Evolutionary conservation across 1,140 invertebrate genomes (phyloP), one percentile per base, ranked within the genome.

Genomic region (Formica selysi): DNA sequence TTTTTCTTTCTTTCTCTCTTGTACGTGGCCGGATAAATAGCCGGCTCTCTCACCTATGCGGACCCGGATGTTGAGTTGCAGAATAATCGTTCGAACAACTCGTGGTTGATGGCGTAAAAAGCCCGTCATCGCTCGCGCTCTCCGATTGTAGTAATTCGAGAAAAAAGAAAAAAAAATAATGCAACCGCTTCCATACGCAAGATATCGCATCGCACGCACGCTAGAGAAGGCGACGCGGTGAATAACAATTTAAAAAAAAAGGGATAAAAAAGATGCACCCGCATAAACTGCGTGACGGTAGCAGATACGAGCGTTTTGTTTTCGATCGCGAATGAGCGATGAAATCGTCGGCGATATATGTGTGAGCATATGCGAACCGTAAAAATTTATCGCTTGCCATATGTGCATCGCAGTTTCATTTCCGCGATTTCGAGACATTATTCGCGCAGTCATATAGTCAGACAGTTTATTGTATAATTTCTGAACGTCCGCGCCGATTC

Each of bases 171-270:
- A 38, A 44, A 5, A 26, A 59, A 71, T 19, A 71, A 70, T n/a
- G 32, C 22, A 32, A n/a, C 13, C 32, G 51, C 7, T 67, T 48
- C 26, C 16, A 44, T 22, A 79, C n/a, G 44, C 32, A 44, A 51
- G 38, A 59, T 48, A 81, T 85, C 73, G 81, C 7, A 51, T 65
- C n/a, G 26, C 59, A 32, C 13, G 73, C 22, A 62, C 13, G 29
- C 29, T n/a, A 7, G 32, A 41, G 29, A 54, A 64, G 36, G 13
- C 13, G 19, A 19, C 36, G 48, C 51, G 13, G 36, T 6, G 59
- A 54, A 65, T 78, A 85, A 78, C 44, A 78, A 68, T 70, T 86
- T 62, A 68, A 86, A 86, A 13, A 79, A 64, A 32, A 32, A 29
- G 3, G 1, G 10, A 0, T 22, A 19, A 57, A 59, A 59, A 73